Conservation (phyloP, 1,140 invertebrate species). For the Philotrypesis tridentata region DNA sequence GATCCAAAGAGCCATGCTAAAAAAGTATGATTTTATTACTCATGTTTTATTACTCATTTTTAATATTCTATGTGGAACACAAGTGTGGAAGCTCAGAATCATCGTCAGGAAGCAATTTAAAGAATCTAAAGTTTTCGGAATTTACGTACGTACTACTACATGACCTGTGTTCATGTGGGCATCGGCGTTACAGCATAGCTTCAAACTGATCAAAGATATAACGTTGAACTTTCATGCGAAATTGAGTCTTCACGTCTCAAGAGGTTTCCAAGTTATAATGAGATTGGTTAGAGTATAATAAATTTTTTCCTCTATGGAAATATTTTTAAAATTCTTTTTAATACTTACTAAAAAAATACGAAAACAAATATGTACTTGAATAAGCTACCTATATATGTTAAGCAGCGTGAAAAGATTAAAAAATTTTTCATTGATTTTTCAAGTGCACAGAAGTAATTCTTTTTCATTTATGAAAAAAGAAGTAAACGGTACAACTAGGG, state of each 20-base stretch:
- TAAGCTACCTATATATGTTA: no score
- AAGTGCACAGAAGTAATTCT: no score
- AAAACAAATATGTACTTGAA: no score
- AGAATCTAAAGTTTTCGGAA: not conserved
- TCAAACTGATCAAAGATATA: constrained; percentile 27
- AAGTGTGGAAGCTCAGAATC: not conserved
- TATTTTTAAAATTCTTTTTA: not conserved
- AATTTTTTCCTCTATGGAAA: constrained; percentile 21
- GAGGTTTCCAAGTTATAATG: constrained; percentile 29
- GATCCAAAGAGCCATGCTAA: no score
- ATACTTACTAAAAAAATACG: no score
- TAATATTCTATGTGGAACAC: not conserved
- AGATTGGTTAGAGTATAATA: constrained; percentile 14
- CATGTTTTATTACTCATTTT: not conserved
- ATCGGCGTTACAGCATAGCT: not conserved
- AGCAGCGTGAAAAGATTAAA: no score
- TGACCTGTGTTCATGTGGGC: not conserved
- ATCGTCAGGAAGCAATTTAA: not conserved
- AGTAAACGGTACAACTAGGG: no score
- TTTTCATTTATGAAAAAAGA: no score
- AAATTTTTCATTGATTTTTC: no score
- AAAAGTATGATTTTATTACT: no score
- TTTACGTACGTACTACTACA: not conserved
- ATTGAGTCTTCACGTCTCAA: constrained; percentile 3
- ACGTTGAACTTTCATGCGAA: not conserved